These are phyloP conservation scores for Phasianus colchicus DNA, from an alignment of 2,113 vertebrate genomes.

Conservation along the genomic window DNA sequence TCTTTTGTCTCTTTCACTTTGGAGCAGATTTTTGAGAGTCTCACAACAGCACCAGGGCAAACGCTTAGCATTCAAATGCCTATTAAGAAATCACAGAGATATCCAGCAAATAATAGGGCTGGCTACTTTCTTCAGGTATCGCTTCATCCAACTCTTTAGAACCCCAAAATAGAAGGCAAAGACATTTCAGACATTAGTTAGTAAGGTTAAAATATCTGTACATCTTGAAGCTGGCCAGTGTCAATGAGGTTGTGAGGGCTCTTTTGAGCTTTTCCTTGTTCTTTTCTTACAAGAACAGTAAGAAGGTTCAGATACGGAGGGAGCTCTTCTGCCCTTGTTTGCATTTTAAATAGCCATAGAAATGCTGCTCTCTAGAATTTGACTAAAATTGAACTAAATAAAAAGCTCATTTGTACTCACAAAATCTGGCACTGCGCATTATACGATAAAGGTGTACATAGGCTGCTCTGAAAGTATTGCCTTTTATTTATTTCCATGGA, in stretches of 20 bases:
- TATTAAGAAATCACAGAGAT: conserved; percentile 45
- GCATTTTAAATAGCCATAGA: conserved; percentile 72
- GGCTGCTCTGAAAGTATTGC: background rate
- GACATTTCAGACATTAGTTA: conserved; percentile 63
- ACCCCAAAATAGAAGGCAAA: conserved; percentile 61
- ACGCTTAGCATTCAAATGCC: conserved; percentile 73
- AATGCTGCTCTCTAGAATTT: conserved; percentile 69
- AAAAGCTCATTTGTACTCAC: conserved; percentile 19
- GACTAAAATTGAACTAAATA: conserved; percentile 71
- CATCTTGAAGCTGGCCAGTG: conserved; percentile 68
- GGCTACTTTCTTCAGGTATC: conserved; percentile 75
- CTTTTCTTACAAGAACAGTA: conserved; percentile 58
- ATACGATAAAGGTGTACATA: background rate
- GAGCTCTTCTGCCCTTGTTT: conserved; percentile 65
- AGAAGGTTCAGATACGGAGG: conserved; percentile 60
- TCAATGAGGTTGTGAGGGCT: conserved; percentile 55
- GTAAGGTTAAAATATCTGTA: conserved; percentile 68
- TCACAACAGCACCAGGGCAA: conserved; percentile 71
- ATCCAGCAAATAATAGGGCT: conserved; percentile 51
- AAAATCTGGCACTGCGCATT: background rate
- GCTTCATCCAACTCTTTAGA: conserved; percentile 71
- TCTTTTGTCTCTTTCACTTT: conserved; percentile 82
- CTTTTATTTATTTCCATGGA: background rate
- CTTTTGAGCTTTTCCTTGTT: conserved; percentile 62
- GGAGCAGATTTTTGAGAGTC: conserved; percentile 80